Evolutionary conservation across 1,140 invertebrate species (phyloP).

Genomic region (Dendroctonus valens): DNA sequence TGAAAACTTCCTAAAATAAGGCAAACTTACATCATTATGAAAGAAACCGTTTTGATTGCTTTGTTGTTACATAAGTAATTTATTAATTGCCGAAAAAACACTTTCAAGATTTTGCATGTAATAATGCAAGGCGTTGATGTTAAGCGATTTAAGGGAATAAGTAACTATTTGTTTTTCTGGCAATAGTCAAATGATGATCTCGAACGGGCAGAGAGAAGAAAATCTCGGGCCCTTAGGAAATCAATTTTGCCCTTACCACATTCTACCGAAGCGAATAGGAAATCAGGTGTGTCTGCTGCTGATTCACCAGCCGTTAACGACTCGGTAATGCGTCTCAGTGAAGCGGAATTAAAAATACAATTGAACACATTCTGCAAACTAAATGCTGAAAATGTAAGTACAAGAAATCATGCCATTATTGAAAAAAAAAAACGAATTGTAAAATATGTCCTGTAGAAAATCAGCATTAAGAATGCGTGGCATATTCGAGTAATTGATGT

Average conservation of each 20-base stretch:
- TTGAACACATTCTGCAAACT: conserved; percentile 8
- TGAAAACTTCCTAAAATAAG: too few species aligned
- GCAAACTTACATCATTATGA: too few species aligned
- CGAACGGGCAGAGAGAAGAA: conserved; percentile 15
- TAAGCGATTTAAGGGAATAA: too few species aligned
- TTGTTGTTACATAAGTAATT: too few species aligned
- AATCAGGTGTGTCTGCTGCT: neutral
- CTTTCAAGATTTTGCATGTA: too few species aligned
- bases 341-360: conserved; percentile 11
- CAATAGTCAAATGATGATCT: conserved; percentile 12
- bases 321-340: conserved; percentile 9
- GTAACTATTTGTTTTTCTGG: neutral
- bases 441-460: conserved; percentile 60
- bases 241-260: conserved; percentile 2
- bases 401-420: neutral
- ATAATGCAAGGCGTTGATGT: too few species aligned
- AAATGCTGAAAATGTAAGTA: conserved; percentile 21
- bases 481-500: conserved; percentile 79
- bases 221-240: conserved; percentile 4
- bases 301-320: conserved; percentile 5
- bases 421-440: neutral
- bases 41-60: too few species aligned
- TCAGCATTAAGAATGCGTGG: conserved; percentile 83
- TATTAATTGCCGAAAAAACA: too few species aligned
- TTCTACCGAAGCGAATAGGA: too few species aligned